These are phyloP conservation scores for Venusia cambrica DNA, from an alignment of 2,888 invertebrate species.

Conservation along the genomic window DNA sequence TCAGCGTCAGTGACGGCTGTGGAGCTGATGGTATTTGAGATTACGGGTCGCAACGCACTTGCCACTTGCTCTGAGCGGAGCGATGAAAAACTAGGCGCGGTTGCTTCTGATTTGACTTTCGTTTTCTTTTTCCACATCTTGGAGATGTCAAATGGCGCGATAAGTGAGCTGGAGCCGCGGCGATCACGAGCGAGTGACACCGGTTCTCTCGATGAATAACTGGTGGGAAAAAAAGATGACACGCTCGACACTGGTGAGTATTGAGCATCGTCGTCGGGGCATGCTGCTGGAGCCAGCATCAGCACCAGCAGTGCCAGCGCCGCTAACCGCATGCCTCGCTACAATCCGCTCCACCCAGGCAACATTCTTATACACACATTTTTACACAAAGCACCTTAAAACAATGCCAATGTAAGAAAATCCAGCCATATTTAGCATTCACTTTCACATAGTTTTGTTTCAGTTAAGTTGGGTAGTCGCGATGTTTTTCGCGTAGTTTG, in stretches of 20 bases:
- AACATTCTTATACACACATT: too few species aligned
- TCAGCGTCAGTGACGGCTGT: too few species aligned
- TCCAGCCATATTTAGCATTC: too few species aligned
- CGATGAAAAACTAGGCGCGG: conserved; percentile 15
- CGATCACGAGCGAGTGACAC: conserved; percentile 15
- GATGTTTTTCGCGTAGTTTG: conserved; percentile 1
- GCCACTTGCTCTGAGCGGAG: not conserved
- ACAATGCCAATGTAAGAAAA: too few species aligned
- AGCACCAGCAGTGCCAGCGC: conserved; percentile 18
- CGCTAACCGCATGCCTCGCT: conserved; percentile 17
- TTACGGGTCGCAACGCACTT: not conserved
- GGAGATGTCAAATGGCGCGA: conserved; percentile 61
- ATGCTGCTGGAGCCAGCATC: conserved; percentile 1
- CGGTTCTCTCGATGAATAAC: too few species aligned
- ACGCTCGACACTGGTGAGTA: too few species aligned
- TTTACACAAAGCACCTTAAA: too few species aligned
- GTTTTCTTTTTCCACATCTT: conserved; percentile 51
- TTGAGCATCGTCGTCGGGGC: too few species aligned
- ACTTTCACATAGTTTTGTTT: conserved; percentile 2
- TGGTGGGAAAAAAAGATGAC: too few species aligned
- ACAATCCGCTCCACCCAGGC: too few species aligned
- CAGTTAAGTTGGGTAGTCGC: conserved; percentile 9
- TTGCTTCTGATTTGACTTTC: conserved; percentile 14
- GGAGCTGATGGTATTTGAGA: too few species aligned
- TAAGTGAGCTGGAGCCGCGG: conserved; percentile 48